Base-by-base conservation (phyloP, 2,797 vertebrate genomes). In the Eupleurogrammus muticus region DNA sequence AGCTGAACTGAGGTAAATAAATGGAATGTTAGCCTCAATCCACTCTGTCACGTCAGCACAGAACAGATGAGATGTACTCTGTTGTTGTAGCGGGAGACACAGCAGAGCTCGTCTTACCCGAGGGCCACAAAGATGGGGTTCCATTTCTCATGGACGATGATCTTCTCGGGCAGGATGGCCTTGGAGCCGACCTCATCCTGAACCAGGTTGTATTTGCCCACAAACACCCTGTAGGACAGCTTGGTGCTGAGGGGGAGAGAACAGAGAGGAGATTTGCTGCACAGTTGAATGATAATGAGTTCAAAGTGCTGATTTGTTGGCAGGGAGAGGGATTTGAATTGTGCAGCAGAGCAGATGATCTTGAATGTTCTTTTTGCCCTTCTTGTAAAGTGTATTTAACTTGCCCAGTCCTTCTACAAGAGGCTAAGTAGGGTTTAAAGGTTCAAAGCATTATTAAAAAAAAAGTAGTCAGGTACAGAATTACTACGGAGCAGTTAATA, bases 131-230 rank as follows among this genome's bases (percentile, higher is more conserved):
- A 89, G 54, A 92, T 80, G 56, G 89, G 73, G 84, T 93, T 94
- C 94, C 94, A 95, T 79, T 92, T 93, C 89, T 93, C 88, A 20
- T 95, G 92, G 28, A 95, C 93, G 24, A 95, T 65, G 32, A 95
- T 90, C 85, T 91, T 93, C 84, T 93, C 93, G 0, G 94, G 82
- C 55, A 90, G 55, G 62, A 95, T 91, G 68, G 93, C 90, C 78
- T 85, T 66, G 75, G 94, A 89, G 36, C 77, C 88, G 1, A 62
- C 66, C 76, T 95, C 94, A 0, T 88, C 79, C 70, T 82, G 77
- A 5, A 92, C 44, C 87, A 95, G 92, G 88, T 94, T 93, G 87
- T 95, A 46, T 88, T 95, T 95, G 19, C 94, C 94, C 51, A 95
- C 90, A 44, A 80, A 88, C 78, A 95, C 94, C 42, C 93, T 93